A percentile compares a stretch with the other conserved stretches of the same genome.
phyloP scores from a whole-genome alignment of 1,140 invertebrate species.

The Drosophila chauvacae region DNA sequence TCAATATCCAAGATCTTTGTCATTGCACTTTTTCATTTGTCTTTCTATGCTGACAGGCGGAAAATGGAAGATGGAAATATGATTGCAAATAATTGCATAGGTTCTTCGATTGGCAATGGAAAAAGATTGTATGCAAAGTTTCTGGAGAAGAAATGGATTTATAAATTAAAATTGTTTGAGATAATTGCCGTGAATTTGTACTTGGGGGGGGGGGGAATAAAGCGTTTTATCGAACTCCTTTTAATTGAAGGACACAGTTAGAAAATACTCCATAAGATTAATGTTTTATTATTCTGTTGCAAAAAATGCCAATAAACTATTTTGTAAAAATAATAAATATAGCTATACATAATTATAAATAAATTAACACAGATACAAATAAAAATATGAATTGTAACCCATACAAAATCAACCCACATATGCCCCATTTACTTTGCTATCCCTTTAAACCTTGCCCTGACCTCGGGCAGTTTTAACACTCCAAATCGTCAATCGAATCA shows the following conservation, averaged over 20 bases:
- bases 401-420: slow-evolving; percentile 6
- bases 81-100: slow-evolving; percentile 69
- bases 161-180: slow-evolving; percentile 64
- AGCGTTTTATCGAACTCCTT: background rate
- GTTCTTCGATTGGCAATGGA: slow-evolving; percentile 17
- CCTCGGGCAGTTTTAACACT: background rate
- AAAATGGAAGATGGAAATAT: slow-evolving; percentile 43
- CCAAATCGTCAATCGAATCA: slow-evolving; percentile 6
- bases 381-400: background rate
- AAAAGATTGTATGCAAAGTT: slow-evolving; percentile 11
- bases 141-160: background rate
- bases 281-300: background rate
- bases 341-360: background rate
- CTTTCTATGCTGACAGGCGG: slow-evolving; percentile 23
- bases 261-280: background rate
- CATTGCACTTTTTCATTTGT: slow-evolving; percentile 40
- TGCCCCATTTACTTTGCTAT: slow-evolving; percentile 11
- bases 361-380: background rate
- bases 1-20: slow-evolving; percentile 37
- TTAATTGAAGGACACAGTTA: background rate
- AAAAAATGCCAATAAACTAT: background rate
- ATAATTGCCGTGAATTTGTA: slow-evolving; percentile 56
- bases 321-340: background rate
- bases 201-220: too few species aligned
- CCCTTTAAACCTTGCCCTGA: background rate